Conservation (phyloP, 2,113 vertebrate genomes). For the Astur gentilis region DNA sequence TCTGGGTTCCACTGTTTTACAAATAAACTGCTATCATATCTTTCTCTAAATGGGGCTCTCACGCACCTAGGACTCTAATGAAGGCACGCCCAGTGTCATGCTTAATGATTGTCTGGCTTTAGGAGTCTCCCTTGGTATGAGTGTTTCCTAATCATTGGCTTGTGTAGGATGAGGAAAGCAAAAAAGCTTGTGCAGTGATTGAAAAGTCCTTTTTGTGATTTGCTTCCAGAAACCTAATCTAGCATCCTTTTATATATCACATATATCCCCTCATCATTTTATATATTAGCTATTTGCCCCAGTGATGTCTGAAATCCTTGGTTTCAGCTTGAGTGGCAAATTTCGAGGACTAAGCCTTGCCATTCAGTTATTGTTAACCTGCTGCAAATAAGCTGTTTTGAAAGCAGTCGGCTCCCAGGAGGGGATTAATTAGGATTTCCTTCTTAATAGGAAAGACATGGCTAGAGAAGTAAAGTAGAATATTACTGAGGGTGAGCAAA, state of each 20-base stretch:
- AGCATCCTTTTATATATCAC: neutral
- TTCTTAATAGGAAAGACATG: neutral
- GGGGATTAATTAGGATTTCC: neutral
- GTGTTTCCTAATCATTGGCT: neutral
- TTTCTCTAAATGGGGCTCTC: neutral
- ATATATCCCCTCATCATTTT: neutral
- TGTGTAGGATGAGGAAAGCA: constrained; percentile 23
- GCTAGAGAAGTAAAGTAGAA: neutral
- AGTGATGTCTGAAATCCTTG: neutral
- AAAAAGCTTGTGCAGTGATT: neutral
- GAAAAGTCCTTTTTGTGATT: neutral
- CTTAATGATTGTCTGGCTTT: constrained; percentile 51
- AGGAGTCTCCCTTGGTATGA: constrained; percentile 40
- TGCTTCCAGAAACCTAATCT: neutral
- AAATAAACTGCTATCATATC: constrained; percentile 12
- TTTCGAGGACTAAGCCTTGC: neutral
- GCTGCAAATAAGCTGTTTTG: neutral
- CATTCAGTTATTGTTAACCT: neutral
- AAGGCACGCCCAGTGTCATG: constrained; percentile 24
- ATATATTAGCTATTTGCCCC: neutral
- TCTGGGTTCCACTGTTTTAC: neutral
- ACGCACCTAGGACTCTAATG: neutral
- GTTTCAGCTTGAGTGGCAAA: neutral
- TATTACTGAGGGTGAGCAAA: neutral
- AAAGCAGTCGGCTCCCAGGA: neutral